Evolutionary conservation across 2,888 invertebrate genomes (phyloP).

Genomic region (Oscheius onirici): DNA sequence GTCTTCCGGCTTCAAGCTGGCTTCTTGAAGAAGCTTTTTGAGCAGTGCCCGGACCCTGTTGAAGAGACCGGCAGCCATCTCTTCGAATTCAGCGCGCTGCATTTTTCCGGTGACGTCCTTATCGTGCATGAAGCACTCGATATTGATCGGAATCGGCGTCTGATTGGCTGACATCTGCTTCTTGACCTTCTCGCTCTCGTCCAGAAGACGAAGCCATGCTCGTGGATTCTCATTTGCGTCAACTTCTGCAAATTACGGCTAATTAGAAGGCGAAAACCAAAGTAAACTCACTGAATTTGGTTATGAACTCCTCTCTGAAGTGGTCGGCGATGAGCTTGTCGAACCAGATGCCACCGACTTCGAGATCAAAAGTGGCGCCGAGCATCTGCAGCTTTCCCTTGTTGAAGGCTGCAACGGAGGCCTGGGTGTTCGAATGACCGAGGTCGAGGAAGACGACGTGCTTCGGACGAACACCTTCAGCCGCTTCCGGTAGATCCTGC

Average conservation of each 20-base stretch:
- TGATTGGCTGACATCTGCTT: conserved; percentile 99
- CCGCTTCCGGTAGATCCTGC: conserved; percentile 80
- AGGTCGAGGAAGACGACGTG: conserved; percentile 96
- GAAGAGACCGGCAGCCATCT: conserved; percentile 83
- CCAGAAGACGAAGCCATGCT: conserved; percentile 83
- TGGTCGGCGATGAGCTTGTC: conserved; percentile 86
- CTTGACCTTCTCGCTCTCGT: conserved; percentile 95
- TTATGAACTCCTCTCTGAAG: conserved; percentile 87
- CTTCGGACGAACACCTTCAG: conserved; percentile 85
- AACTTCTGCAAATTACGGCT: conserved; percentile 36
- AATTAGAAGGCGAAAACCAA: no score
- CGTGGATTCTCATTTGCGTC: conserved; percentile 72
- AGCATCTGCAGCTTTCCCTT: conserved; percentile 91
- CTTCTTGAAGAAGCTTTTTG: conserved; percentile 80
- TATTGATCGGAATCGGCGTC: conserved; percentile 89
- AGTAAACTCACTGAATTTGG: conserved; percentile 74
- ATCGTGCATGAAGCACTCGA: conserved; percentile 98
- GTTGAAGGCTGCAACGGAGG: conserved; percentile 88
- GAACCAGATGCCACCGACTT: conserved; percentile 92
- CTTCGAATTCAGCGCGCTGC: conserved; percentile 86
- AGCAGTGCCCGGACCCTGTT: conserved; percentile 83
- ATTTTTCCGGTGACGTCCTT: conserved; percentile 89
- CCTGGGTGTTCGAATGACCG: conserved; percentile 91
- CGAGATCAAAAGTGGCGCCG: conserved; percentile 84
- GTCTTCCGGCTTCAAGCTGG: conserved; percentile 77